Evolutionary conservation across 2,888 invertebrate genomes (phyloP).

Genomic region (Gryllus longicercus): DNA sequence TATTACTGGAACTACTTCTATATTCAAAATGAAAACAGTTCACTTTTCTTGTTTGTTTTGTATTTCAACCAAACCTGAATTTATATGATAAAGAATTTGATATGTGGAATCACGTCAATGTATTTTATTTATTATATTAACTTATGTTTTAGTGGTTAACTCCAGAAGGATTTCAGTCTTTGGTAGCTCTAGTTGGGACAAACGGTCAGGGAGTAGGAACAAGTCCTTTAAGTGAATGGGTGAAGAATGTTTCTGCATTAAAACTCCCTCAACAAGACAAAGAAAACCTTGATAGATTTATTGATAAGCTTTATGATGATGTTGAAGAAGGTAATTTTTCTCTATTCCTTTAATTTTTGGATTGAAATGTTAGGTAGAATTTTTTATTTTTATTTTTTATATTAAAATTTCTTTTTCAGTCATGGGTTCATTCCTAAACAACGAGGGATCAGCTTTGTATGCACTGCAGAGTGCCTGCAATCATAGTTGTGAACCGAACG

Average conservation of each 20-base stretch:
- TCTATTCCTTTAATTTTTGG: neutral
- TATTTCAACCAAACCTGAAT: neutral
- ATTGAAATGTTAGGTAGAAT: neutral
- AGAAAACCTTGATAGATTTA: conserved; percentile 65
- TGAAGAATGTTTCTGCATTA: conserved; percentile 67
- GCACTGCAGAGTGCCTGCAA: conserved; percentile 83
- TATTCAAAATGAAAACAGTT: no score
- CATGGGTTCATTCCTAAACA: conserved; percentile 75
- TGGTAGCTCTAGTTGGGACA: conserved; percentile 72
- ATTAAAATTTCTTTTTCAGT: neutral
- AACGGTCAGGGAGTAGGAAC: conserved; percentile 95
- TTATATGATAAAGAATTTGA: neutral
- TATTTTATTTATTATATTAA: neutral
- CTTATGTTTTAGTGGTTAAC: conserved; percentile 65
- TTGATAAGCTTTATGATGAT: conserved; percentile 78
- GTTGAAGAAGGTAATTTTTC: conserved; percentile 68
- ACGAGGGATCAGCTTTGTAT: conserved; percentile 89
- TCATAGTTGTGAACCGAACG: conserved; percentile 89
- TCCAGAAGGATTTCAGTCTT: conserved; percentile 74
- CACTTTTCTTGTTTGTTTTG: no score
- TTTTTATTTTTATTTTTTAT: neutral
- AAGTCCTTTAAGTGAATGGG: conserved; percentile 85
- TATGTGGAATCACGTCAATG: neutral
- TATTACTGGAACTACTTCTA: no score
- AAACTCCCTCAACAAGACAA: conserved; percentile 65